These are phyloP conservation scores for Panulirus ornatus DNA, from an alignment of 1,140 invertebrate species.

Conservation along the genomic window DNA sequence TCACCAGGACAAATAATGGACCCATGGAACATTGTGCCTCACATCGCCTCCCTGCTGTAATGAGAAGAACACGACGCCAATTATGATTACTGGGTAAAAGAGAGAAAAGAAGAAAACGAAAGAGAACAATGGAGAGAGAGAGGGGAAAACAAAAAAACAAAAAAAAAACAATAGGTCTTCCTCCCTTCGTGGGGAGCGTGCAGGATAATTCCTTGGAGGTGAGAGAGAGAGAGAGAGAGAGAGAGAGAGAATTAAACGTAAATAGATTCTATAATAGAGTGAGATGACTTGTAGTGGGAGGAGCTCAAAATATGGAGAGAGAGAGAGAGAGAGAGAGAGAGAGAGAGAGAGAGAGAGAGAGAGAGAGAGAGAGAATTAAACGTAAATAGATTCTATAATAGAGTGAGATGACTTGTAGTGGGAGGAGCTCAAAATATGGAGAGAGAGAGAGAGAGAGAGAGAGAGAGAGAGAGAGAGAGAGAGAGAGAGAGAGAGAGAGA, in stretches of 20 bases:
- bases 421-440: background rate
- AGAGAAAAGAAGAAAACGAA: background rate
- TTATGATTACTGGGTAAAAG: too few relatives aligned
- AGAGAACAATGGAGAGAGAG: too few relatives aligned
- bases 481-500: background rate
- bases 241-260: too few relatives aligned
- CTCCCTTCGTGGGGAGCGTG: background rate
- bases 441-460: too few relatives aligned
- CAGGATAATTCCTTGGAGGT: background rate
- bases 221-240: constrained; percentile 21
- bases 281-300: background rate
- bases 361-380: too few relatives aligned
- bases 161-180: background rate
- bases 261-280: constrained; percentile 4
- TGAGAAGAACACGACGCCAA: too few relatives aligned
- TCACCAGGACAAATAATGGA: too few relatives aligned
- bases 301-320: too few relatives aligned
- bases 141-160: background rate
- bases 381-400: background rate
- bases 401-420: background rate
- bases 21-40: too few relatives aligned
- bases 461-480: constrained; percentile 7
- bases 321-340: constrained; percentile 22
- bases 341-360: constrained; percentile 17
- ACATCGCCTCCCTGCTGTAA: too few relatives aligned